Conservation (phyloP, 2,113 vertebrate genomes). For the Alectura lathami region DNA sequence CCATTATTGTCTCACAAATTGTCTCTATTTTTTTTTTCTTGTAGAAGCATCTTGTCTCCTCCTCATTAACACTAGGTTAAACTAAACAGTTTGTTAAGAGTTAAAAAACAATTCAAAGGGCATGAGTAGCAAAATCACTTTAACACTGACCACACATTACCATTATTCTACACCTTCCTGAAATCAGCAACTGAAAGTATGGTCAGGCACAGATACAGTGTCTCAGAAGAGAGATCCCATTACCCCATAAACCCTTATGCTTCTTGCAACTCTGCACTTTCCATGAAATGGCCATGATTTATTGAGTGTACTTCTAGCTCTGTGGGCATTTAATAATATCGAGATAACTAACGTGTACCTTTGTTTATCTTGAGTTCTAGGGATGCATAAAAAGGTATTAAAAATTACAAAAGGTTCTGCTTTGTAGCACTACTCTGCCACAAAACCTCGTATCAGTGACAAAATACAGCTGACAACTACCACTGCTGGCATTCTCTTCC, state of each 20-base stretch:
- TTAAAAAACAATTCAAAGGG: neutral
- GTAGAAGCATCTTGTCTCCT: neutral
- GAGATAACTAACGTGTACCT: neutral
- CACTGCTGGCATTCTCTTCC: neutral
- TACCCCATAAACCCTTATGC: neutral
- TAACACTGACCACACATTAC: neutral
- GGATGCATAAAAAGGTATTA: neutral
- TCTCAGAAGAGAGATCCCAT: neutral
- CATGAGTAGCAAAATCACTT: neutral
- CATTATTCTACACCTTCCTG: neutral
- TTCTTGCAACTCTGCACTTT: neutral
- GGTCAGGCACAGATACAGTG: neutral
- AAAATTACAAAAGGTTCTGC: neutral
- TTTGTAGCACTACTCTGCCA: neutral
- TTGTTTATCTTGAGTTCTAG: neutral
- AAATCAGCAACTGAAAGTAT: neutral
- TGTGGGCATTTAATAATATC: neutral
- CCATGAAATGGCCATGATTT: neutral
- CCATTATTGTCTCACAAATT: neutral
- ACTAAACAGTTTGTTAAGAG: neutral
- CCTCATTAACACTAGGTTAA: neutral
- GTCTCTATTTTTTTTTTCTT: neutral
- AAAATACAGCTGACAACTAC: neutral
- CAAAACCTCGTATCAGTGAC: neutral
- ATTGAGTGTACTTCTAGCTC: neutral